Percentiles rank a stretch among this genome's conserved stretches.
These are phyloP conservation scores for Tenrec ecaudatus DNA, from an alignment of 2,113 vertebrate genomes.

Conservation along the genomic window DNA sequence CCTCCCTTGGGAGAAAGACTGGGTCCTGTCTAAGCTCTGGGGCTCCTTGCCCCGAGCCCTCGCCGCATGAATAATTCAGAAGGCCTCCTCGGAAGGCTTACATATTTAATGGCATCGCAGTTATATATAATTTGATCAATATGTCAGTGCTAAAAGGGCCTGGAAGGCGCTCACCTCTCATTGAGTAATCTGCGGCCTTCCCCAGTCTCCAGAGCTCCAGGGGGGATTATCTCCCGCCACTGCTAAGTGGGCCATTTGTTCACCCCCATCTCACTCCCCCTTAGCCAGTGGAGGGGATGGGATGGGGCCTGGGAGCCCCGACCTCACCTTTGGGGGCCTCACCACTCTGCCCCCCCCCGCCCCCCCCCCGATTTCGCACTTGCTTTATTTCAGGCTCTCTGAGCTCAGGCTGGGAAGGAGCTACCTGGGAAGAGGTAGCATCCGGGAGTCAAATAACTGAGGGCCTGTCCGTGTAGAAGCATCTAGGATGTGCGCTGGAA, in stretches of 20 bases:
- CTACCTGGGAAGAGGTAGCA: slow-evolving; percentile 53
- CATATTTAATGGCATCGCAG: slow-evolving; percentile 82
- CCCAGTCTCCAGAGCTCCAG: not conserved
- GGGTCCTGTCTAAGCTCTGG: slow-evolving; percentile 37
- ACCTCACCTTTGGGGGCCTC: not conserved
- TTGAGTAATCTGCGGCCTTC: not conserved
- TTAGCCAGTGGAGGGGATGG: not conserved
- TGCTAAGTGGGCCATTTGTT: slow-evolving; percentile 53
- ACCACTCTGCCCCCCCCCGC: not conserved
- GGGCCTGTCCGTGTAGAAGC: slow-evolving; percentile 63
- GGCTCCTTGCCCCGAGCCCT: not conserved
- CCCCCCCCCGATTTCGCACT: not conserved
- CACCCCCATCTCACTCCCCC: not conserved
- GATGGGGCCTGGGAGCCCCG: not conserved
- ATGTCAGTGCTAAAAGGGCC: slow-evolving; percentile 70
- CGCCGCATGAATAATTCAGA: slow-evolving; percentile 37
- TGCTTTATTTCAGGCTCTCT: not conserved
- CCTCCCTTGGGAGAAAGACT: not conserved
- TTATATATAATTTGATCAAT: slow-evolving; percentile 81
- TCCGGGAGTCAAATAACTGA: slow-evolving; percentile 22
- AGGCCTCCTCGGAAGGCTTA: slow-evolving; percentile 73
- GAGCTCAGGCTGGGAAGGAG: slow-evolving; percentile 13
- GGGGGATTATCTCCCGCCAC: not conserved
- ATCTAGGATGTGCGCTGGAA: not conserved
- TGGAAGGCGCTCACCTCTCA: slow-evolving; percentile 69